Conservation (phyloP, 2,888 invertebrate species). For the Frankliniella intonsa region DNA sequence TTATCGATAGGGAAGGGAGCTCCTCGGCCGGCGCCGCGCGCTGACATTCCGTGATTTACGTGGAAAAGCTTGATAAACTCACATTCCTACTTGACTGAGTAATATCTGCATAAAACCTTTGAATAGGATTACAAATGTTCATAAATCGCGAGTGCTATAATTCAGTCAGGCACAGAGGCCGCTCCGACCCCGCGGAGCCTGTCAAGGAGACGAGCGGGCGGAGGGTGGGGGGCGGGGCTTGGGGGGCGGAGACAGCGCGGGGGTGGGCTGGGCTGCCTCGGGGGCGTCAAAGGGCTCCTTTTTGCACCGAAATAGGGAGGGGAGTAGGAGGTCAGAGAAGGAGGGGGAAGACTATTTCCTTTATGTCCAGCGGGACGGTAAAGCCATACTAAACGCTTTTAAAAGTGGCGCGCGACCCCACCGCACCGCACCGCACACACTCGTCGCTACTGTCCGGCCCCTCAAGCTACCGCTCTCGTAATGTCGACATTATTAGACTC, state of each 20-base stretch:
- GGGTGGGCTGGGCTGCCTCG: too few relatives aligned
- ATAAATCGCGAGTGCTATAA: slow-evolving; percentile 50
- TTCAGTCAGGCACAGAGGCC: slow-evolving; percentile 45
- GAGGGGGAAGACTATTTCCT: background rate
- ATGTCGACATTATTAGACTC: too few relatives aligned
- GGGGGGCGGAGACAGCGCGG: slow-evolving; percentile 11
- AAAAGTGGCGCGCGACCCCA: too few relatives aligned
- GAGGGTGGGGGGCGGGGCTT: slow-evolving; percentile 31
- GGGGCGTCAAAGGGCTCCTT: too few relatives aligned
- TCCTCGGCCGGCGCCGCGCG: background rate
- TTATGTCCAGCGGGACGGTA: too few relatives aligned
- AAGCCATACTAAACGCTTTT: too few relatives aligned
- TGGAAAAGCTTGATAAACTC: slow-evolving; percentile 45
- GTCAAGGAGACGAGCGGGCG: slow-evolving; percentile 30
- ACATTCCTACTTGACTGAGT: slow-evolving; percentile 52
- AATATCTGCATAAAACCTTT: slow-evolving; percentile 51
- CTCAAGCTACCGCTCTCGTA: too few relatives aligned
- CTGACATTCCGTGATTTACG: slow-evolving; percentile 15
- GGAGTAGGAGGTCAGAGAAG: background rate
- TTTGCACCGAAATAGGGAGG: background rate
- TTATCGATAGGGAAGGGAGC: background rate
- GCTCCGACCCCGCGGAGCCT: background rate
- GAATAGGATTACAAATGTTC: slow-evolving; percentile 52
- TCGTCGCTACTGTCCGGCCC: too few relatives aligned
- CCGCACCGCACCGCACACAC: too few relatives aligned